Evolutionary conservation across 1,140 invertebrate species (phyloP).

Genomic region (Drosophila lacteicornis): DNA sequence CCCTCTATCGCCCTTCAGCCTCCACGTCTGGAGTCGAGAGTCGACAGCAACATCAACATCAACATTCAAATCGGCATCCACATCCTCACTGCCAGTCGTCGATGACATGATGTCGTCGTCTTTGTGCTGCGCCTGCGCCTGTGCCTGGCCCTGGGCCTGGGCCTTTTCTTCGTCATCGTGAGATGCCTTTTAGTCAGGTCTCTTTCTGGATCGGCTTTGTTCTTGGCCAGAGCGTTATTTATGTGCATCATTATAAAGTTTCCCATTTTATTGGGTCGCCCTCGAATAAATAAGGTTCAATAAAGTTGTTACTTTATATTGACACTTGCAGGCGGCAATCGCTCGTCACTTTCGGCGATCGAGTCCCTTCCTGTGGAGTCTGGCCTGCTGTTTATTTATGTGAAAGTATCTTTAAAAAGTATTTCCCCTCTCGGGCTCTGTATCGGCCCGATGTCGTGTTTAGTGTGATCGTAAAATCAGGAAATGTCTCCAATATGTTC

Average conservation of each 20-base stretch:
- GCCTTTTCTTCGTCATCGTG: constrained; percentile 29
- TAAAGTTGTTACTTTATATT: constrained; percentile 84
- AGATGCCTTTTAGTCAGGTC: constrained; percentile 30
- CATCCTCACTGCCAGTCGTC: constrained; percentile 64
- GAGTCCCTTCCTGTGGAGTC: constrained; percentile 21
- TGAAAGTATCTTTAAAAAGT: constrained; percentile 73
- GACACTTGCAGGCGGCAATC: constrained; percentile 82
- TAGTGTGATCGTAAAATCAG: constrained; percentile 64
- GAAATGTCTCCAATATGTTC: constrained; percentile 69
- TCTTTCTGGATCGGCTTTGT: constrained; percentile 33
- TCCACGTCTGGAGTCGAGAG: constrained; percentile 7
- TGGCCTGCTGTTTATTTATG: constrained; percentile 58
- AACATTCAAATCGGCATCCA: constrained; percentile 29
- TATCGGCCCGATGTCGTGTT: constrained; percentile 52
- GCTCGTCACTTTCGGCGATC: constrained; percentile 69
- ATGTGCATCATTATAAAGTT: constrained; percentile 81
- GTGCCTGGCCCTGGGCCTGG: constrained; percentile 39
- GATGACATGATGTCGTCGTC: constrained; percentile 56
- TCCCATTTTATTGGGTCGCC: constrained; percentile 80
- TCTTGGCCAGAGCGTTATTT: constrained; percentile 60
- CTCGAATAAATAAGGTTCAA: constrained; percentile 81
- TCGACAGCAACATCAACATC: constrained; percentile 21
- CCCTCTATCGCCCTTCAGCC: background rate
- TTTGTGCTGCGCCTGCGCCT: constrained; percentile 47
- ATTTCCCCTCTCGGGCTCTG: constrained; percentile 43